phyloP scores from a whole-genome alignment of 2,797 vertebrate species.

The Spinus olivaceus region DNA sequence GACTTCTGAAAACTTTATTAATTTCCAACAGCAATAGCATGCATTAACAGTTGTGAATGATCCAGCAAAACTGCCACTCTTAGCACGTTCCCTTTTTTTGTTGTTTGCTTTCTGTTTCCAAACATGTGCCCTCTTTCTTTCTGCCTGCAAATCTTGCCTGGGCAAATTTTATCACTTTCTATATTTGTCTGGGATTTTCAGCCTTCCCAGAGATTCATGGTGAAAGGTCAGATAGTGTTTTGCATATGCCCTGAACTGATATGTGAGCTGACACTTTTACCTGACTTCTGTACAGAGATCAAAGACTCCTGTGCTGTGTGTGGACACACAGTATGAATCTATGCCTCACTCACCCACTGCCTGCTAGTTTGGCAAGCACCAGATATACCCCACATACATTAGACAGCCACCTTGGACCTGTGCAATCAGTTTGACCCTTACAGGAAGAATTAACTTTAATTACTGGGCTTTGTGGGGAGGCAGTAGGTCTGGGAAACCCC shows the following conservation, averaged over 20 bases:
- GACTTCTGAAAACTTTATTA: neutral
- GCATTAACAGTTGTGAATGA: neutral
- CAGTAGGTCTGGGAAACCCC: neutral
- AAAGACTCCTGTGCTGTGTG: neutral
- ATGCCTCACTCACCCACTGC: neutral
- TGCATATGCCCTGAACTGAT: neutral
- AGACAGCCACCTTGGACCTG: neutral
- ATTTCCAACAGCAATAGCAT: neutral
- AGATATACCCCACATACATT: neutral
- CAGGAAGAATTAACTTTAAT: neutral
- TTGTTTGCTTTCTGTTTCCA: neutral
- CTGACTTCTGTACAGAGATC: neutral
- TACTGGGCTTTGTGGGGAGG: neutral
- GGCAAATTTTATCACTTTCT: neutral
- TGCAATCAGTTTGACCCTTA: neutral
- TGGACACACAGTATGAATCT: neutral
- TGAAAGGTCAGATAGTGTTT: neutral
- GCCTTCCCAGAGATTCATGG: neutral
- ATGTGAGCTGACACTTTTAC: neutral
- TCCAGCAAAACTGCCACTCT: neutral
- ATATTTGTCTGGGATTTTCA: constrained; percentile 1
- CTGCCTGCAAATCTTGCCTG: neutral
- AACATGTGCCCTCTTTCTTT: neutral
- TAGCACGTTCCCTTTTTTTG: neutral
- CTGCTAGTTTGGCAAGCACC: neutral